A percentile compares a stretch with the other conserved stretches of the same genome.
phyloP scores from a whole-genome alignment of 92 coral and sea anemone species.

The Heteractis magnifica region DNA sequence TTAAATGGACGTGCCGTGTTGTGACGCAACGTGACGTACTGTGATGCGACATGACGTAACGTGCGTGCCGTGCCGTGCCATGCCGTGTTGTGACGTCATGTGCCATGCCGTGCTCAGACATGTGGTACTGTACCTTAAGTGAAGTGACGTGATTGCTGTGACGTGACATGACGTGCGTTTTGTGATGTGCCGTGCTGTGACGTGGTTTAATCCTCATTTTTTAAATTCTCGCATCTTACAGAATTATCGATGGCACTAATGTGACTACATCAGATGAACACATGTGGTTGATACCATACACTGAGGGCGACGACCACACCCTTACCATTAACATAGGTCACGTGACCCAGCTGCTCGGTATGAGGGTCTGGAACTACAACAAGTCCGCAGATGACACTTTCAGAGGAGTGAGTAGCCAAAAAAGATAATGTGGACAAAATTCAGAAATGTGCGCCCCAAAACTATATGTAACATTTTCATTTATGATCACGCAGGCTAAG shows the following conservation, averaged over 20 bases:
- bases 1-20: too few relatives aligned
- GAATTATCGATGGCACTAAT: slow-evolving; percentile 84
- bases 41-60: too few relatives aligned
- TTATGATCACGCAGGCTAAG: slow-evolving; percentile 56
- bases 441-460: neutral
- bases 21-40: too few relatives aligned
- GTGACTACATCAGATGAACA: slow-evolving; percentile 89
- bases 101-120: too few relatives aligned
- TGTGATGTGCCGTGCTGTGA: neutral
- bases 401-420: slow-evolving; percentile 70
- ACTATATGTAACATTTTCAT: neutral
- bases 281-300: slow-evolving; percentile 96
- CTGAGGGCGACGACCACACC: slow-evolving; percentile 80
- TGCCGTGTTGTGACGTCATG: too few relatives aligned
- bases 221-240: slow-evolving; percentile 19
- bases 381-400: slow-evolving; percentile 89
- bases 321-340: slow-evolving; percentile 73
- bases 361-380: slow-evolving; percentile 97
- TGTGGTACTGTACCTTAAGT: too few relatives aligned
- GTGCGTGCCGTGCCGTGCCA: too few relatives aligned
- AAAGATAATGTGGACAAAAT: neutral
- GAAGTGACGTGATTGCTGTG: too few relatives aligned
- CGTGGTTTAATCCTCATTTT: neutral
- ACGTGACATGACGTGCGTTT: neutral
- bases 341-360: slow-evolving; percentile 64